Base-by-base conservation (phyloP, 2,113 vertebrate genomes). In the Xiphophorus maculatus region DNA sequence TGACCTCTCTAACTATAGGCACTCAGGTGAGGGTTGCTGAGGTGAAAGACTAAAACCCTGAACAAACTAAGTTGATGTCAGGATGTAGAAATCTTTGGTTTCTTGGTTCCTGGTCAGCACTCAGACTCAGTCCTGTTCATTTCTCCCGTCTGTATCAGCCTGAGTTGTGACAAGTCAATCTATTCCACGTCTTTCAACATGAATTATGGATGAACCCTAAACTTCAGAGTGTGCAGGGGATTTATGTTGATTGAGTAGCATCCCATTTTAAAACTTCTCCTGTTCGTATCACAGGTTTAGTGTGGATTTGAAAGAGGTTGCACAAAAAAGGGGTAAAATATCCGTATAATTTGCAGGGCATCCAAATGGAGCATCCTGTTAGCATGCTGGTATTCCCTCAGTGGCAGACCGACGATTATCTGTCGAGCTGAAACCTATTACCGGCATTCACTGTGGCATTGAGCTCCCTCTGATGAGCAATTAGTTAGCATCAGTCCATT, bases 181-280 rank as follows among this genome's bases (percentile, higher is more conserved):
- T 89, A 84, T 80, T 89, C 73, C 6, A 14, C 22, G 79, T 83
- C 85, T 75, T 71, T 32, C 19, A 11, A 15, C 77, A 84, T 89
- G 89, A 87, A 91, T 90, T 85, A 90, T 89, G 84, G 87, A 91
- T 89, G 89, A 91, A 85, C 68, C 76, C 65, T 0, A 29, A 75
- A 71, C 73, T 84, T 79, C 61, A 30, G 72, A 85, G 71, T 68
- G 74, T 54, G 72, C 71, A 13, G 70, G 69, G 79, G 84, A 82
- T 85, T 87, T 81, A 74, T 63, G 40, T 78, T 71, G 83, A 89
- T 85, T 40, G 71, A 89, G 82, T 64, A n/a, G 62, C 66, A 61
- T 63, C 42, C 17, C 22, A 28, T 80, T 80, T 75, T 74, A 8
- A 63, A 73, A 80, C 74, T 66, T 62, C 32, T 79, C 70, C 82